Base-by-base conservation (phyloP, 2,797 vertebrate species). In the Crocodylus rhombifer region DNA sequence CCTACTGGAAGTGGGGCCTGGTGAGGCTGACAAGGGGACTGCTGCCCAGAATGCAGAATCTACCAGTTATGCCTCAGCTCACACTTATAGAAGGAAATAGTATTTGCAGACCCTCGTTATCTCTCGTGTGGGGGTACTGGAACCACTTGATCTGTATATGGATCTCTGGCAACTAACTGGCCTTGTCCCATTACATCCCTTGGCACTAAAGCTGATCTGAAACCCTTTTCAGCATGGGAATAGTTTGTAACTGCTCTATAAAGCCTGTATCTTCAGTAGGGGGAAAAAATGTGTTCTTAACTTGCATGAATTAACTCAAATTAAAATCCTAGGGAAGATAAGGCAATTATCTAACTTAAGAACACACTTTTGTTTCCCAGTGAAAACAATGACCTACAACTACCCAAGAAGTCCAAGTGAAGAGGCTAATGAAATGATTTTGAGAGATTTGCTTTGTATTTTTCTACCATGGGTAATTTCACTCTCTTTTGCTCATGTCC, bases 71-170 rank as follows among this genome's bases (percentile, higher is more conserved):
- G 10, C 42, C 42, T 51, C 42, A 51, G 42, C 42, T 51, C 42
- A 51, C 42, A 51, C 0, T 71, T 65, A 58, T 56, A 51, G 88
- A 79, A 0, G 0, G 63, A 51, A 86, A 80, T 56, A 14, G 13
- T 23, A 7, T 18, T 42, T 28, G 30, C 17, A 36, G 65, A 8
- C 36, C 60, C 12, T 60, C 12, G 7, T 14, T 62, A 36, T 8
- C 26, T 20, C 14, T 56, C 80, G 64, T 16, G 55, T 0, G 2
- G 33, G 17, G 67, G 3, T 60, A 79, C 21, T 2, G 0, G 55
- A 8, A 13, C 36, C 63, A 14, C 18, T 61, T 79, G 6, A 12
- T 15, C 5, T 65, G 26, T 1, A 0, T 30, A 80, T 61, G 13
- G 67, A 77, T 1, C 26, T 42, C 5, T 5, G 6, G 5, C 17